A percentile compares a stretch with the other conserved stretches of the same genome.
phyloP scores from a whole-genome alignment of 2,888 invertebrate genomes.

The Hirtodrosophila trivittata region DNA sequence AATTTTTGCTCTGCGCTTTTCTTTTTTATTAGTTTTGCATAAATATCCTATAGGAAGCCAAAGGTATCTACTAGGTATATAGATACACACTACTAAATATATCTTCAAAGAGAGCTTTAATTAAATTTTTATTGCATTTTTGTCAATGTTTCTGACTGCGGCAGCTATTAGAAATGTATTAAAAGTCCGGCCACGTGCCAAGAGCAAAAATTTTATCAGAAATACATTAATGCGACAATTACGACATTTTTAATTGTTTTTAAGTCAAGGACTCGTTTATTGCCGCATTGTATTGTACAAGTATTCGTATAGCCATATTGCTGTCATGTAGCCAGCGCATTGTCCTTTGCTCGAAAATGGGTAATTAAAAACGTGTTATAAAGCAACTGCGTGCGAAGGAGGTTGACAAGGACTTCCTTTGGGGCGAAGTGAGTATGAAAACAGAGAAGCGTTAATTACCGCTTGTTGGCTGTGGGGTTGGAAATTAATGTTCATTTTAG shows the following conservation, averaged over 20 bases:
- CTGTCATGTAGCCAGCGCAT: slow-evolving; percentile 37
- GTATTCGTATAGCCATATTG: slow-evolving; percentile 45
- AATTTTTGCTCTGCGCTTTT: slow-evolving; percentile 3
- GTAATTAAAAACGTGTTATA: slow-evolving; percentile 79
- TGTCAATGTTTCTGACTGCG: slow-evolving; percentile 40
- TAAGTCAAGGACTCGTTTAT: slow-evolving; percentile 58
- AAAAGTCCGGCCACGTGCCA: slow-evolving; percentile 37
- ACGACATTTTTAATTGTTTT: slow-evolving; percentile 79
- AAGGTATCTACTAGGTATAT: slow-evolving; percentile 16
- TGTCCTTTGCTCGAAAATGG: slow-evolving; percentile 53
- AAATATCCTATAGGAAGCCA: slow-evolving; percentile 10
- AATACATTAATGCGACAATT: slow-evolving; percentile 79
- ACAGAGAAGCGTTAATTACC: slow-evolving; percentile 62
- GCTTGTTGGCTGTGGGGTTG: slow-evolving; percentile 27
- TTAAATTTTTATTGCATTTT: slow-evolving; percentile 71
- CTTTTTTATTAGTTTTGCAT: slow-evolving; percentile 54
- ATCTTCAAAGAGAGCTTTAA: slow-evolving; percentile 51
- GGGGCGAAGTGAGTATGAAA: slow-evolving; percentile 5
- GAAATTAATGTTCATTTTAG: slow-evolving; percentile 66
- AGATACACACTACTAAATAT: slow-evolving; percentile 58
- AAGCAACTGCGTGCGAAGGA: slow-evolving; percentile 40
- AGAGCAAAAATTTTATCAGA: slow-evolving; percentile 73
- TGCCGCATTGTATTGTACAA: slow-evolving; percentile 43
- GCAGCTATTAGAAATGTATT: slow-evolving; percentile 45
- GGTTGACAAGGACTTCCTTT: not conserved